Percentiles rank a stretch among this genome's conserved stretches.
Conservation (phyloP, 2,113 vertebrate species). For the Platysteira castanea region DNA sequence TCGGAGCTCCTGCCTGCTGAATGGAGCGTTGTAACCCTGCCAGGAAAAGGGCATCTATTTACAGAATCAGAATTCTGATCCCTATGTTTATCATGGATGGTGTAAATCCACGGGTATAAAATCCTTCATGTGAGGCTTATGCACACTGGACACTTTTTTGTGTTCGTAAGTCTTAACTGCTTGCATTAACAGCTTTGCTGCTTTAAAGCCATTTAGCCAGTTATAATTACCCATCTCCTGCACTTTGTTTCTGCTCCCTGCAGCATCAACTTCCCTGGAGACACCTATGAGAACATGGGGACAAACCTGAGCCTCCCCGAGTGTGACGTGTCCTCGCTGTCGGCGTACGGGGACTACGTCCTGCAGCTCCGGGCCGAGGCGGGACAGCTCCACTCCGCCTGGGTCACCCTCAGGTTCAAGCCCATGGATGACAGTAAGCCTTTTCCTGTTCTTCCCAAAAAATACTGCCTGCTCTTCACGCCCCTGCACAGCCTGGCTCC, state of each 20-base stretch:
- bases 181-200: not conserved
- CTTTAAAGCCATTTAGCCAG: not conserved
- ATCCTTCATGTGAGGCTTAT: too few species aligned
- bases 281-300: not conserved
- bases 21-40: not conserved
- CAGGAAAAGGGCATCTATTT: not conserved
- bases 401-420: conserved; percentile 55
- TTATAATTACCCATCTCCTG: not conserved
- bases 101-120: not conserved
- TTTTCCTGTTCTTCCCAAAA: not conserved
- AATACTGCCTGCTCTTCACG: not conserved
- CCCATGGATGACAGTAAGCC: conserved; percentile 74
- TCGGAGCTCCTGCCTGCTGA: not conserved
- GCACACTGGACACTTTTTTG: not conserved
- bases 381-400: conserved; percentile 6
- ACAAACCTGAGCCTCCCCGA: not conserved
- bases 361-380: conserved; percentile 59
- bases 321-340: conserved; percentile 64
- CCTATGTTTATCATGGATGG: not conserved
- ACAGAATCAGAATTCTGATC: not conserved
- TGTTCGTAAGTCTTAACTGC: rapidly evolving
- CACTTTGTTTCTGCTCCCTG: not conserved
- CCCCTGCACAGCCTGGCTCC: not conserved
- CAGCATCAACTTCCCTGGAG: not conserved
- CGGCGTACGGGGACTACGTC: conserved; percentile 13